Evolutionary conservation across 2,797 vertebrate species (phyloP), one percentile per base, ranked within the genome.

Genomic region (Hapalemur alaotrensis): DNA sequence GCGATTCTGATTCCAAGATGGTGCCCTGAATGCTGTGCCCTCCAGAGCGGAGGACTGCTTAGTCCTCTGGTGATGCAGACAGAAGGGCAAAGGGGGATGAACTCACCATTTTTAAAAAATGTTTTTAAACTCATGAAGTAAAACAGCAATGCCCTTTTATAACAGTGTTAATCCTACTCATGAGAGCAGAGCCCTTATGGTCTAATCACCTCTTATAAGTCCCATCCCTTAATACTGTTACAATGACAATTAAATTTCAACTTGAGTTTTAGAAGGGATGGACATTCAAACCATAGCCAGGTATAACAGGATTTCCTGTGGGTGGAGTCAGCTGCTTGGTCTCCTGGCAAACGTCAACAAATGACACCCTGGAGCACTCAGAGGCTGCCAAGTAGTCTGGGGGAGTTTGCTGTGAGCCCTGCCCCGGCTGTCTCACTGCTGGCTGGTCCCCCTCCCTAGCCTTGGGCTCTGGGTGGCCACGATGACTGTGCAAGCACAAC

Each of bases 401-500:
- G 38, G 23, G 28, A 70, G 72, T 48, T 35, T 32, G 3, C 41
- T 17, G 20, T 8, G n/a, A 43, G 35, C 41, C 63, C 0, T n/a
- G 9, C 52, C 43, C 72, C 12, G 32, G 28, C 67, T 15, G 7
- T 52, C 46, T 86, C 67, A n/a, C 30, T 57, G 10, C 11, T 35
- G 22, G 28, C 2, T 4, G 25, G 4, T 28, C 50, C 65, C 30
- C 30, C n/a, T 28, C 84, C 38, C 46, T 57, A 25, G 28, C 59
- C 82, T 72, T 11, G n/a, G 89, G 32, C 84, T 52, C 57, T 20
- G 32, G 38, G 63, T 59, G n/a, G 50, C 63, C 57, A 25, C 13
- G 1, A 1, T 2, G 9, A 25, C 57, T 65, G 1, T 38, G 73
- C 22, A 6, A 14, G n/a, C 35, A 15, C 8, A 4, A 4, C n/a